Conservation (phyloP, 2,888 invertebrate species). For the Nephrotoma guestfalica region DNA sequence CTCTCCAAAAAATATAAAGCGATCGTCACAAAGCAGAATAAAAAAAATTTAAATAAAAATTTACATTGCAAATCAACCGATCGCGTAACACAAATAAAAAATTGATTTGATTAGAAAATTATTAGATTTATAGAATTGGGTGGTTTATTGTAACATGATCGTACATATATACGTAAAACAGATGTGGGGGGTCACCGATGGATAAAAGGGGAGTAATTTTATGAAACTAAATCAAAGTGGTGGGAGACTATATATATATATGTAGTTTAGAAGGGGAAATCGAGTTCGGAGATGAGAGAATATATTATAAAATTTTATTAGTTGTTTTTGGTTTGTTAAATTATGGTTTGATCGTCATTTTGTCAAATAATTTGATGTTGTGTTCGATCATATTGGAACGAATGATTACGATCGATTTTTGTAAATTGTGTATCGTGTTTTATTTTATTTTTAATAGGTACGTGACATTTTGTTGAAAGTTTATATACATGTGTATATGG, state of each 20-base stretch:
- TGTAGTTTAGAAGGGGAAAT: neutral
- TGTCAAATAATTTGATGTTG: neutral
- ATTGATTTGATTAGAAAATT: neutral
- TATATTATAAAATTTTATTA: too few relatives aligned
- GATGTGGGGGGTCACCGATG: neutral
- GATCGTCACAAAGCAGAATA: neutral
- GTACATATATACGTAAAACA: neutral
- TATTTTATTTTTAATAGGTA: neutral
- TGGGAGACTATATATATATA: neutral
- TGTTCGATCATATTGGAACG: neutral
- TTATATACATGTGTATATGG: neutral
- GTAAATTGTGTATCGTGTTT: neutral
- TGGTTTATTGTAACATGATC: neutral
- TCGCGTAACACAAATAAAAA: neutral
- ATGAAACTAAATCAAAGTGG: neutral
- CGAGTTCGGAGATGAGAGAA: neutral
- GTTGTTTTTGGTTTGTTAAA: too few relatives aligned
- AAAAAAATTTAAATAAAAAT: neutral
- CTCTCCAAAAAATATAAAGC: neutral
- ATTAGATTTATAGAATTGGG: neutral
- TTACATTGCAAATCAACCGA: neutral
- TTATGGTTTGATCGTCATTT: neutral
- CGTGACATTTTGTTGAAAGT: neutral
- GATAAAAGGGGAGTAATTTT: neutral
- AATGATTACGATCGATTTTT: neutral